Percentiles rank a stretch among this genome's conserved stretches.
Conservation (phyloP, 2,113 vertebrate genomes). For the Phylloscopus trochiloides region DNA sequence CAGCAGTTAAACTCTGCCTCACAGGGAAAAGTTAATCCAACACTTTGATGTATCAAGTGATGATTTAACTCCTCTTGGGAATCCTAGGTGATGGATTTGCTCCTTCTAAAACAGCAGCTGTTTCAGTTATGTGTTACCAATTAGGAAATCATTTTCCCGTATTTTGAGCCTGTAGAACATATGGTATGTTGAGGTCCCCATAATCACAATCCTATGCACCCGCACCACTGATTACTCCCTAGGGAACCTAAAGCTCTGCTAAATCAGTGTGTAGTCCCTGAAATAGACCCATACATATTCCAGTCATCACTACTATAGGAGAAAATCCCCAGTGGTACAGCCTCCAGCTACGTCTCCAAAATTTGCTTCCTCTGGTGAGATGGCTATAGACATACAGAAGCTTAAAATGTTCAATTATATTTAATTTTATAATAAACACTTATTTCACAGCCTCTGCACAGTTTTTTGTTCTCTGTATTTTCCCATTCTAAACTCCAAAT, state of each 20-base stretch:
- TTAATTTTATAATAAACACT: neutral
- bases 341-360: neutral
- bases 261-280: neutral
- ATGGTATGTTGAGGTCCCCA: conserved; percentile 29
- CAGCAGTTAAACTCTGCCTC: neutral
- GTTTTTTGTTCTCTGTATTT: neutral
- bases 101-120: conserved; percentile 53
- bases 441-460: neutral
- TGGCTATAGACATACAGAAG: neutral
- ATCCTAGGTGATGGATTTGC: conserved; percentile 32
- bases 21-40: neutral
- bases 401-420: neutral
- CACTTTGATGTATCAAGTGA: conserved; percentile 3
- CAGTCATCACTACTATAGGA: neutral
- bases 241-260: neutral
- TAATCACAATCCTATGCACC: neutral
- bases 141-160: conserved; percentile 19
- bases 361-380: neutral
- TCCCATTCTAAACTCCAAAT: neutral
- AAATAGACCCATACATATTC: neutral
- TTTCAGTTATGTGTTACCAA: conserved; percentile 21
- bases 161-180: conserved; percentile 7
- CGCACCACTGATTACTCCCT: neutral
- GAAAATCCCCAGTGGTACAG: neutral
- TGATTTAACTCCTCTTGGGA: conserved; percentile 46